Conservation (phyloP, 2,113 vertebrate species). For the Spea bombifrons region DNA sequence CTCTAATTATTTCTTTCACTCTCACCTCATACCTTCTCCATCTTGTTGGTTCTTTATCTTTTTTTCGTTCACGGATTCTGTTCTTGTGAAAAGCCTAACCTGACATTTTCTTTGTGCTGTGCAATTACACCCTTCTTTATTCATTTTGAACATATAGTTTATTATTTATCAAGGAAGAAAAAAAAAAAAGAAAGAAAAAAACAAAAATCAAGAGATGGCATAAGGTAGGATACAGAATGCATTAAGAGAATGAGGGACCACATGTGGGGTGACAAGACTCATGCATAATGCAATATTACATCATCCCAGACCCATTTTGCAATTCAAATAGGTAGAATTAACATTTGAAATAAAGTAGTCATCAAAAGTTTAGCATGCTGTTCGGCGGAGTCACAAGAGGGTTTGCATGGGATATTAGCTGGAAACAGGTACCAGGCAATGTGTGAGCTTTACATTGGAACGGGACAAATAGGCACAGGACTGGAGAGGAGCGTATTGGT, state of each 20-base stretch:
- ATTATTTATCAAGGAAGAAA: conserved; percentile 19
- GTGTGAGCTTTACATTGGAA: no score
- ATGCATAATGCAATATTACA: conserved; percentile 16
- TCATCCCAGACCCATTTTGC: conserved; percentile 14
- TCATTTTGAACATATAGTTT: conserved; percentile 15
- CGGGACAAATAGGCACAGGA: no score
- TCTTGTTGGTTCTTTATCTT: conserved; percentile 4
- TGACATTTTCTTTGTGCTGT: conserved; percentile 20
- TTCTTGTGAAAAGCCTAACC: conserved; percentile 14
- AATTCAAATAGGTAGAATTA: conserved; percentile 29
- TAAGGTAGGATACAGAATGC: neutral
- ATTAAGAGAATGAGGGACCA: neutral
- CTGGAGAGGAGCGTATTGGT: no score
- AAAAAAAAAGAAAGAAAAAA: neutral
- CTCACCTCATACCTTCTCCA: conserved; percentile 6
- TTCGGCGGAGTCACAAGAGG: no score
- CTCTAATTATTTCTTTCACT: conserved; percentile 23
- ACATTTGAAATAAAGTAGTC: conserved; percentile 17
- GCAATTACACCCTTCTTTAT: conserved; percentile 23
- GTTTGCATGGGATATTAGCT: no score
- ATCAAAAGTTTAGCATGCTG: neutral
- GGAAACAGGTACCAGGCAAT: no score
- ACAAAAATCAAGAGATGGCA: conserved; percentile 13
- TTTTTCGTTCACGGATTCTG: conserved; percentile 15
- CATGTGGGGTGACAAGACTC: conserved; percentile 26